phyloP scores from a whole-genome alignment of 2,113 vertebrate genomes.

The Catharus bicknelli region DNA sequence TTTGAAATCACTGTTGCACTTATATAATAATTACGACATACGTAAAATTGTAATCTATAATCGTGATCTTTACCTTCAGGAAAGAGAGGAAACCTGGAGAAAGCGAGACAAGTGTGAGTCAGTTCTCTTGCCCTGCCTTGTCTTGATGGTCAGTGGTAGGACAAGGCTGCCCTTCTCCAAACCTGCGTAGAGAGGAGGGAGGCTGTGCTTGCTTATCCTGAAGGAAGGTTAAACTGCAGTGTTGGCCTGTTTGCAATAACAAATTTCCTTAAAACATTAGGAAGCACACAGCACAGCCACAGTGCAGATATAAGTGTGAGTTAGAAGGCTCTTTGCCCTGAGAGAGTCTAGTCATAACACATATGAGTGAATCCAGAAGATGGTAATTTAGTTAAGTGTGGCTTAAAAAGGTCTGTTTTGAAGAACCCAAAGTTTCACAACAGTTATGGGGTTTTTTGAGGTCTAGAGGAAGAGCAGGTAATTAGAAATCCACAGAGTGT shows the following conservation, averaged over 20 bases:
- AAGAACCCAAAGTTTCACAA: constrained; percentile 17
- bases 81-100: background rate
- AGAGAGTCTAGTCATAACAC: background rate
- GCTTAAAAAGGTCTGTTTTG: background rate
- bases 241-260: background rate
- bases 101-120: background rate
- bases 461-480: constrained; percentile 25
- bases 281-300: background rate
- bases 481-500: constrained; percentile 1
- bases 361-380: background rate
- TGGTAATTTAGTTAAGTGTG: background rate
- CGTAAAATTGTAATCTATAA: background rate
- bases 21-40: background rate
- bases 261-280: background rate
- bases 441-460: background rate
- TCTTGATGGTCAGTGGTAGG: background rate
- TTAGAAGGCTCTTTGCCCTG: background rate
- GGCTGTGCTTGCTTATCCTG: background rate
- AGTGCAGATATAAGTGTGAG: background rate
- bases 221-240: background rate
- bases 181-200: fast-evolving
- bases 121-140: background rate
- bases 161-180: background rate
- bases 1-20: background rate
- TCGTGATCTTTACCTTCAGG: background rate